These are phyloP conservation scores for Chloroclystis v-ata DNA, from an alignment of 2,888 invertebrate species.

Conservation along the genomic window DNA sequence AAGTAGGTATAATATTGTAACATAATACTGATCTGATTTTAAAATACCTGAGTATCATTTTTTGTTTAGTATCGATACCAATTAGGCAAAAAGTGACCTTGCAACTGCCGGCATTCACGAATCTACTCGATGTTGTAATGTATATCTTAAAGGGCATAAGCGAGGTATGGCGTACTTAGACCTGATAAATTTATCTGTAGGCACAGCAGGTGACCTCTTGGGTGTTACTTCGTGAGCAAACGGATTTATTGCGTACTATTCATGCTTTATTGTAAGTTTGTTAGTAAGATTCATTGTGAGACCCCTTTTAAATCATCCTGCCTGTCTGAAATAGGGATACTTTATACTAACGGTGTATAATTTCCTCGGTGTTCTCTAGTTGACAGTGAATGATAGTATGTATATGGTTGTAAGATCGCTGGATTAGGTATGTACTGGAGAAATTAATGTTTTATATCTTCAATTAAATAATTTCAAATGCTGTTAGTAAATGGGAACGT, in stretches of 20 bases:
- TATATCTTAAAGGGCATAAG: constrained; percentile 70
- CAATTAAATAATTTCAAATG: constrained; percentile 2
- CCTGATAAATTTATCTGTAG: constrained; percentile 59
- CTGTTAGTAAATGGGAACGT: not conserved
- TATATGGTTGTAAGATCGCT: not conserved
- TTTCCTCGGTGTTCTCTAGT: constrained; percentile 6
- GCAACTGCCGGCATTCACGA: constrained; percentile 46
- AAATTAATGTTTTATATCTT: no score
- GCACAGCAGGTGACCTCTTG: constrained; percentile 71
- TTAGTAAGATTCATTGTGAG: constrained; percentile 28
- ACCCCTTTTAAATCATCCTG: constrained; percentile 39
- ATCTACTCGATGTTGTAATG: constrained; percentile 58
- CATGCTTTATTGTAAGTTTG: constrained; percentile 29
- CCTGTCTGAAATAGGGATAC: constrained; percentile 27
- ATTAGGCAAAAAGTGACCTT: constrained; percentile 42
- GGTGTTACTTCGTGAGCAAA: constrained; percentile 61
- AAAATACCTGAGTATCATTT: constrained; percentile 6
- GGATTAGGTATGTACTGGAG: no score
- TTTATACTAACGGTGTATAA: constrained; percentile 17
- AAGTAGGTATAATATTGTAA: no score
- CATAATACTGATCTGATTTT: not conserved
- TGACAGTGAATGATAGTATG: not conserved
- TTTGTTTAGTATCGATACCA: constrained; percentile 28
- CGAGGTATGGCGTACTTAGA: constrained; percentile 51
- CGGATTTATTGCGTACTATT: constrained; percentile 57